Percentiles rank a stretch among this genome's conserved stretches.
These are phyloP conservation scores for Diprion similis DNA, from an alignment of 1,140 invertebrate genomes.

Conservation along the genomic window DNA sequence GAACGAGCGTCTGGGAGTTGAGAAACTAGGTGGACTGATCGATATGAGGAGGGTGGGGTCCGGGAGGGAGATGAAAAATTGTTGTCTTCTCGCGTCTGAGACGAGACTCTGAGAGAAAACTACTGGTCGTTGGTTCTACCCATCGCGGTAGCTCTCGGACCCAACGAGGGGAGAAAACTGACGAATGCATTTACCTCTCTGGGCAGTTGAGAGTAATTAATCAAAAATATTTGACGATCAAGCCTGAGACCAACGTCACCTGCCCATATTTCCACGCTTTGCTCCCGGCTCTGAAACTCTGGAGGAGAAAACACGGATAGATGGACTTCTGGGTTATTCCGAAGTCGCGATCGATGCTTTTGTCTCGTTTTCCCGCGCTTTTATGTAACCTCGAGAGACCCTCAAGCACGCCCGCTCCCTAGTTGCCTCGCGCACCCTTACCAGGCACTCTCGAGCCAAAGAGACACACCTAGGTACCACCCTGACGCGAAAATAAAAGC, in stretches of 20 bases:
- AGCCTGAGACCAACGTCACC: not conserved
- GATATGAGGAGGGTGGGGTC: not conserved
- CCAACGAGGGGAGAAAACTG: not conserved
- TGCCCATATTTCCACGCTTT: not conserved
- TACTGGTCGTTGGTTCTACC: no score
- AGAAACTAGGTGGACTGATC: not conserved
- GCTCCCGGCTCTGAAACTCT: not conserved
- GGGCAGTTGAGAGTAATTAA: not conserved
- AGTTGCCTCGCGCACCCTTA: slow-evolving; percentile 1
- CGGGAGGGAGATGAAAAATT: not conserved
- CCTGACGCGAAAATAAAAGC: not conserved
- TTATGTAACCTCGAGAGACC: not conserved
- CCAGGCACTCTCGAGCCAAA: slow-evolving; percentile 1
- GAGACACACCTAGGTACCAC: not conserved
- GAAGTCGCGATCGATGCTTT: no score
- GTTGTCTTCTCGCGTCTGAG: not conserved
- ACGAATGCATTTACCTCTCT: not conserved
- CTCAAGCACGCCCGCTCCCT: not conserved
- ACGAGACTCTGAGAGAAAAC: no score
- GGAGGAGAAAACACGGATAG: no score
- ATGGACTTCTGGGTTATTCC: no score
- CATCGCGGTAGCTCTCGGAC: not conserved
- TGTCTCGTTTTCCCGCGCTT: not conserved
- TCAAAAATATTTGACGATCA: not conserved
- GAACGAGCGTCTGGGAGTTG: no score